Base-by-base conservation (phyloP, 2,888 invertebrate species). In the Microplitis manilae region DNA sequence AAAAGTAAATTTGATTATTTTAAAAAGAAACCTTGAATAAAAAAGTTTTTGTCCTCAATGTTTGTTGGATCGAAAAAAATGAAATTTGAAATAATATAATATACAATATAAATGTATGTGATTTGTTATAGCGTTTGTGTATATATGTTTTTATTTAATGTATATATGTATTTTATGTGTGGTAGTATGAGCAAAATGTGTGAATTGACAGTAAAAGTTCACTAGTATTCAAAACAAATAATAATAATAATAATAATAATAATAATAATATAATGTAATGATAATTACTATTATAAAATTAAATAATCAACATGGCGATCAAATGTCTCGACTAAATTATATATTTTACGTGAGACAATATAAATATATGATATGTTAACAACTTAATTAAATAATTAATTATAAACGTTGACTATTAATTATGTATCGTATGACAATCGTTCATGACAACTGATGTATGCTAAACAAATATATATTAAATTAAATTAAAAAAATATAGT, bases 61-160 rank as follows among this genome's bases (percentile, higher is more conserved):
- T 68, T 41, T 68, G 68, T 68, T 41, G 40, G 41, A 68, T 50
- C 41, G 41, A 68, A 41, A 15, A 41, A 41, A 6, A 68, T 41
- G 41, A 8, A 68, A 68, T 8, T 68, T 20, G 4, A 68, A 50
- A 41, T 50, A 50, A 13, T 50, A 50, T 50, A 50, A 50, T 13
- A 50, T 50, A 13, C 50, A 50, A 50, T 13, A 50, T 50, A 50
- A 50, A 50, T 50, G 13, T 50, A 50, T 50, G 50, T 50, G 13
- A 50, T 50, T 50, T 50, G 13, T 50, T 50, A 50, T 50, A 50
- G 13, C 13, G 5, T 13, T 13, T 50, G 9, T 50, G 50, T 50
- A 50, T 50, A 13, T 13, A 50, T 50, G 50, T 50, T 13, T 13
- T 50, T 50, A 30, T 50, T 50, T 4, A 50, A 50, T 50, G 50